Evolutionary conservation across 2,797 vertebrate genomes (phyloP).

Genomic region (Morelia viridis): DNA sequence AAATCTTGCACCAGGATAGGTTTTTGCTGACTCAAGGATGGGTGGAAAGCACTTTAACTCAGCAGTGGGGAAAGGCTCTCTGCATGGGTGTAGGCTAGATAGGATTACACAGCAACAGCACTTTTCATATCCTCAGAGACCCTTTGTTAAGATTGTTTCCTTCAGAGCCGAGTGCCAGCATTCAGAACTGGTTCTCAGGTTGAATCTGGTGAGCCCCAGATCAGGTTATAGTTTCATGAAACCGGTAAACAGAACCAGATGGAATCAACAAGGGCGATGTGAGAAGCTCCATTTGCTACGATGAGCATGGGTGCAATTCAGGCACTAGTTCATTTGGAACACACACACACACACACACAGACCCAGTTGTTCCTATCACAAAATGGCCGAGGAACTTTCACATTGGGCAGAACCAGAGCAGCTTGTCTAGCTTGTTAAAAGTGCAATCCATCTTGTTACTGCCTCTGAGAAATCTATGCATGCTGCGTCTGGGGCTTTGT

Average conservation of each 20-base stretch:
- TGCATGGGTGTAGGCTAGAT: background rate
- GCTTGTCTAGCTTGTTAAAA: background rate
- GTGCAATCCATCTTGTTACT: background rate
- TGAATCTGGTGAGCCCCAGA: background rate
- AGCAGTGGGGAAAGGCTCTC: background rate
- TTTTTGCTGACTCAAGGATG: background rate
- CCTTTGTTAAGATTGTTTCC: background rate
- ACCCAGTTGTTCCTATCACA: background rate
- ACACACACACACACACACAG: too few species aligned
- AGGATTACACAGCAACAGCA: background rate
- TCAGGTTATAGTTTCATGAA: background rate
- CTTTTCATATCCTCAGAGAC: background rate
- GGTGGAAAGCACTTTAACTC: background rate
- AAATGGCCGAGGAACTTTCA: background rate
- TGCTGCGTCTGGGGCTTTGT: background rate
- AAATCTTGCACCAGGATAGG: background rate
- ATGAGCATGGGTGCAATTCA: background rate
- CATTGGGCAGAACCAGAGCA: background rate
- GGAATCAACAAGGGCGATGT: background rate
- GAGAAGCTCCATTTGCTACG: background rate
- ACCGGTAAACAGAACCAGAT: background rate
- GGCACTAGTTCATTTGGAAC: background rate
- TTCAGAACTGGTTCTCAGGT: background rate
- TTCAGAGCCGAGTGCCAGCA: background rate
- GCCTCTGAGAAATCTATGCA: background rate